Percentiles rank a stretch among this genome's conserved stretches.
phyloP scores from a whole-genome alignment of 2,797 vertebrate genomes.

The Strix occidentalis region DNA sequence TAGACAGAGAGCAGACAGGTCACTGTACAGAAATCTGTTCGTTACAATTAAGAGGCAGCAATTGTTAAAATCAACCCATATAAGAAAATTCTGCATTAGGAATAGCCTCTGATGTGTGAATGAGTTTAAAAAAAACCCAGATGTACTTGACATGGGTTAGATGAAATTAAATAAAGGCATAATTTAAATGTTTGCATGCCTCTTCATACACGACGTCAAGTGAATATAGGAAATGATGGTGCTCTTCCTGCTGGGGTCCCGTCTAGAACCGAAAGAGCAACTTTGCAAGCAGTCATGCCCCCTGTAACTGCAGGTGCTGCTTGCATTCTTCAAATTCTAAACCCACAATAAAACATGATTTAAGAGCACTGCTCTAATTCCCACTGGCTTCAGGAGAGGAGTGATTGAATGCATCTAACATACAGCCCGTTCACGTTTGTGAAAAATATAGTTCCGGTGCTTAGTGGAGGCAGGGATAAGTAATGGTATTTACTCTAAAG shows the following conservation, averaged over 20 bases:
- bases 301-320: too few species aligned
- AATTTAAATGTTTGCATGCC: background rate
- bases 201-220: background rate
- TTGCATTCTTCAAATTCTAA: background rate
- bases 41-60: background rate
- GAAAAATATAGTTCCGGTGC: background rate
- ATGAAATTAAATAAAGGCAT: background rate
- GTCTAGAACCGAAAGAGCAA: background rate
- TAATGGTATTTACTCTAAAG: background rate
- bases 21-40: background rate
- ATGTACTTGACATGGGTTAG: background rate
- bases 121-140: background rate
- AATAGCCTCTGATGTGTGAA: background rate
- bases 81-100: background rate
- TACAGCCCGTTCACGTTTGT: accelerated
- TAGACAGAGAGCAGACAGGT: background rate
- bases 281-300: too few species aligned
- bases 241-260: too few species aligned
- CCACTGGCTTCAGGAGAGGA: background rate
- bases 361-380: background rate
- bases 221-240: background rate
- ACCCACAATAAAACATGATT: background rate
- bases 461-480: background rate
- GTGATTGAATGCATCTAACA: background rate
- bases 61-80: background rate